Evolutionary conservation across 2,797 vertebrate genomes (phyloP), one percentile per base, ranked within the genome.

Genomic region (Notolabrus celidotus): DNA sequence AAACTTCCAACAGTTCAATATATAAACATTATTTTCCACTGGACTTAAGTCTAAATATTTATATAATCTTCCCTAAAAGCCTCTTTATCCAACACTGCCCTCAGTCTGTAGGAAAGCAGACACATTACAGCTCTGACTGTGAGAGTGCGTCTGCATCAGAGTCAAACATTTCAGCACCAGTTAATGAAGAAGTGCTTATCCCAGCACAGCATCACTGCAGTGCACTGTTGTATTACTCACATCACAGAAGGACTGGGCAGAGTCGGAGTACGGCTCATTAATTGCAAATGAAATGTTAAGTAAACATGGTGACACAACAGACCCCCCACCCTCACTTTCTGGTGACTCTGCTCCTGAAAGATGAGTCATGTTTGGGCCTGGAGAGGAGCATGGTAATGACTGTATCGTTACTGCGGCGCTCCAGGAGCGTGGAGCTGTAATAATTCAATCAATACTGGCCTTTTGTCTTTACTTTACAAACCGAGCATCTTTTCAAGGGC

Each of bases 391-490:
- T 60, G 62, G 64, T 81, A 71, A 88, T 86, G 67, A 81, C 46
- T 63, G 68, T 67, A 65, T 78, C 39, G 20, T 71, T 77, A 70
- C 69, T 22, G 66, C 58, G 27, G 45, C 19, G 51, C 69, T 69
- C 62, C 42, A 12, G 38, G 51, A 72, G 67, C 11, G 12, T 1
- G 25, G 66, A 41, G 67, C 74, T 53, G 41, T 58, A 76, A 85
- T 80, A 85, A 85, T 75, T 65, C 63, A 82, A 86, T 86, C 77
- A 69, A 85, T 79, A 62, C 46, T 59, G 73, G 51, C 74, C 67
- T 84, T 81, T 85, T 80, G 65, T 85, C 76, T 79, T 51, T 77
- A 87, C 80, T 84, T 76, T 67, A 85, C 68, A 88, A 77, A 82
- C 64, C 68, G 63, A 59, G 69, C 65, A 82, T 84, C 45, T 82